Base-by-base conservation (phyloP, 1,140 invertebrate genomes). In the Tetraneura akinire region DNA sequence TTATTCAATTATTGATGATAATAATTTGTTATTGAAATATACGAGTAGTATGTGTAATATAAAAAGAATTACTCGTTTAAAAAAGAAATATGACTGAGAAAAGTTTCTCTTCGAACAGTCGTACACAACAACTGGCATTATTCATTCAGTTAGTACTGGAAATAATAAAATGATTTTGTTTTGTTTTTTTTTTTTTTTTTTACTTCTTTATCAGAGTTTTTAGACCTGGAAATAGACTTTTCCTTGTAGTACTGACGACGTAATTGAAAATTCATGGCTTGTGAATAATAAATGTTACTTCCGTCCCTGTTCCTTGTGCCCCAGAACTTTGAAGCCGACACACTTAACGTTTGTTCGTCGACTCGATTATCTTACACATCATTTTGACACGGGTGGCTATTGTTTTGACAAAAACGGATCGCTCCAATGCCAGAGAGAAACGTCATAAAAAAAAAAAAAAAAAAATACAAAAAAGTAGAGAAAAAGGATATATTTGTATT, bases 231-330 rank as follows among this genome's bases (percentile, higher is more conserved):
- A 76, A 76, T 57, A 57, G 55, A 57, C 71, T 55, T 76, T 57
- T 26, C 53, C 71, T 76, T 47, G 49, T 76, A 55, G n/a, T 6
- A 57, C 53, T 42, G 53, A 57, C 49, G 71, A 76, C 53, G 37
- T 57, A 76, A 76, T 76, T 76, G 71, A 76, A 76, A 76, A 76
- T 76, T 76, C 71, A 76, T 76, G 71, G 71, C 51, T 76, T 76
- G 71, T 76, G 51, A 76, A 76, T 76, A 57, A 76, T 57, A 76
- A 76, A 76, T 76, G 71, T 76, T 76, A 57, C 13, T 55, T 42
- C 29, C 32, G 18, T 32, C 49, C 51, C 29, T 37, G 8, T 37
- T 37, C 32, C 32, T 37, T 37, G 8, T 37, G 3, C 32, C 3
- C 32, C 3, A 37, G 8, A 37, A 42, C 42, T 53, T 26, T 16